Evolutionary conservation across 2,797 vertebrate genomes (phyloP).

Genomic region (Pantherophis vulpinus): DNA sequence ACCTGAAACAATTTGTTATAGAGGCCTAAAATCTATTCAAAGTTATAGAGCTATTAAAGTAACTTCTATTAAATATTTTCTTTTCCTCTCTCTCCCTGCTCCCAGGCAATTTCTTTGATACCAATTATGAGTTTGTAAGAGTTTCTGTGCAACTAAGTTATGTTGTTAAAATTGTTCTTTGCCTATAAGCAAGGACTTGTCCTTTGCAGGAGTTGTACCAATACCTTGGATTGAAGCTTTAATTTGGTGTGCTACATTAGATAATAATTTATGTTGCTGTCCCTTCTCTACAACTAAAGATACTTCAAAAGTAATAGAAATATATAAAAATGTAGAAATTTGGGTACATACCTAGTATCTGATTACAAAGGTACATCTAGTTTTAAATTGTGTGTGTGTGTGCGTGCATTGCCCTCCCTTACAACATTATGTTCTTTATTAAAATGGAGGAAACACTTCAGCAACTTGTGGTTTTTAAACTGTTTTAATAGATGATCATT

Average conservation of each 20-base stretch:
- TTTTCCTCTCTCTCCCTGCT: neutral
- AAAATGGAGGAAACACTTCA: neutral
- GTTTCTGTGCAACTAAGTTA: neutral
- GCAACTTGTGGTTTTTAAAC: neutral
- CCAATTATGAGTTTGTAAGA: neutral
- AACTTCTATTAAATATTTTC: constrained; percentile 67
- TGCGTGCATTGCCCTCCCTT: neutral
- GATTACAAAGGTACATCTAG: neutral
- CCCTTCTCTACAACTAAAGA: neutral
- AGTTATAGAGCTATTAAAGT: constrained; percentile 71
- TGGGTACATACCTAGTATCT: neutral
- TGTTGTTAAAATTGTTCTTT: neutral
- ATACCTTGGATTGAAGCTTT: neutral
- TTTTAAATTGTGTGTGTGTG: neutral
- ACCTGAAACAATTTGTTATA: constrained; percentile 61
- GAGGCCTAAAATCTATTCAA: constrained; percentile 66
- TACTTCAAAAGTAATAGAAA: neutral
- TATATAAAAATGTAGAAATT: neutral
- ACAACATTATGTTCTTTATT: neutral
- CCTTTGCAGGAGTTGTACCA: neutral
- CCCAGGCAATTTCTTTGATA: neutral
- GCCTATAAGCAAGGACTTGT: neutral
- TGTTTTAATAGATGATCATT: neutral
- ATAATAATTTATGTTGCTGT: neutral
- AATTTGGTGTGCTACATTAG: neutral